Percentiles rank a stretch among this genome's conserved stretches.
Evolutionary conservation across 2,888 invertebrate species (phyloP).

Genomic region (Onthophagus sagittarius): DNA sequence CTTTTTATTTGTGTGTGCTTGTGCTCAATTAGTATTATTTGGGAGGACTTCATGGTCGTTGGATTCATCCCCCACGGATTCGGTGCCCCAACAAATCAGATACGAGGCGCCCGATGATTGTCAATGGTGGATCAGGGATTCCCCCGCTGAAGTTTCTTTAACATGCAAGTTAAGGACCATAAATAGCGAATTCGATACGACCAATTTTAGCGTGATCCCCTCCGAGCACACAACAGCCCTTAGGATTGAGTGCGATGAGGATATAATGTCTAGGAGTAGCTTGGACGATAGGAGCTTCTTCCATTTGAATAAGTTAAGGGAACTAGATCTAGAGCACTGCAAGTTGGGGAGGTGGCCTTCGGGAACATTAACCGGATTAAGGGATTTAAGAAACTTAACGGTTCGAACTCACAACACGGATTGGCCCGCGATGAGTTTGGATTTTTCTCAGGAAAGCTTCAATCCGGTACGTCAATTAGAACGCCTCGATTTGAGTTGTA

Average conservation of each 20-base stretch:
- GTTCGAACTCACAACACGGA: slow-evolving; percentile 80
- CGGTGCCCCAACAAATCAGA: slow-evolving; percentile 47
- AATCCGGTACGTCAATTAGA: slow-evolving; percentile 74
- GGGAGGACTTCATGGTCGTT: slow-evolving; percentile 1
- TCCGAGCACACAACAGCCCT: slow-evolving; percentile 78
- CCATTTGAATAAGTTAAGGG: slow-evolving; percentile 74
- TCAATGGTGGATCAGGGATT: slow-evolving; percentile 68
- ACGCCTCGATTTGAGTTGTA: slow-evolving; percentile 78
- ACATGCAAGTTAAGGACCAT: slow-evolving; percentile 78
- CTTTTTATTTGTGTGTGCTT: slow-evolving; percentile 15
- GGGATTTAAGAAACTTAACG: slow-evolving; percentile 79
- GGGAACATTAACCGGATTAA: slow-evolving; percentile 73
- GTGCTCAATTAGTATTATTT: slow-evolving; percentile 8
- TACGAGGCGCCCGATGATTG: slow-evolving; percentile 87
- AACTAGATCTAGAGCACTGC: slow-evolving; percentile 80
- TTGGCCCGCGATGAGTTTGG: slow-evolving; percentile 80
- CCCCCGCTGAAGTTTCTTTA: slow-evolving; percentile 67
- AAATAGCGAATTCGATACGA: slow-evolving; percentile 83
- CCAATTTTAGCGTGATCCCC: slow-evolving; percentile 83
- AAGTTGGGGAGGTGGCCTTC: slow-evolving; percentile 80
- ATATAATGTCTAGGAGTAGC: slow-evolving; percentile 75
- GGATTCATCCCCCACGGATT: slow-evolving; percentile 19
- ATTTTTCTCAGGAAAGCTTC: slow-evolving; percentile 76
- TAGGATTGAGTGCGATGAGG: slow-evolving; percentile 74
- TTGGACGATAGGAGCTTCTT: slow-evolving; percentile 74